Evolutionary conservation across 2,113 vertebrate genomes (phyloP).

Genomic region (Ramphastos sulfuratus): DNA sequence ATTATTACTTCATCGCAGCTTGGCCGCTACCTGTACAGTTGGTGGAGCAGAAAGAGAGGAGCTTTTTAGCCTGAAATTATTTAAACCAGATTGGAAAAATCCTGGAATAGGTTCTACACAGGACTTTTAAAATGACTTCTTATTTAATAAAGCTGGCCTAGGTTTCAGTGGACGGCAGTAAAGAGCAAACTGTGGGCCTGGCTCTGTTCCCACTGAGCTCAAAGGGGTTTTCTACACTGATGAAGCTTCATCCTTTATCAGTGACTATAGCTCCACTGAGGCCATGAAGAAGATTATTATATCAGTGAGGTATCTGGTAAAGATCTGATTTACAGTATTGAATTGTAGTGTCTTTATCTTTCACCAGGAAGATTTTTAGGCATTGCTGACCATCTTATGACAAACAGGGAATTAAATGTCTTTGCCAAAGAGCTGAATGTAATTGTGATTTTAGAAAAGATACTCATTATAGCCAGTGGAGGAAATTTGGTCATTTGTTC

Average conservation of each 20-base stretch:
- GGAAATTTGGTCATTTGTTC: constrained; percentile 60
- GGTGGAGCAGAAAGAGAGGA: background rate
- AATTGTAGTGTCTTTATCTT: background rate
- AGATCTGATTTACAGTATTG: background rate
- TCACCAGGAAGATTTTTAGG: background rate
- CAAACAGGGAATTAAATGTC: background rate
- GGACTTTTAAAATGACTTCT: background rate
- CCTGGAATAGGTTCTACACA: background rate
- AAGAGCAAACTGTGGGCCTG: background rate
- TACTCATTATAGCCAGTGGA: constrained; percentile 36
- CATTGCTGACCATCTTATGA: background rate
- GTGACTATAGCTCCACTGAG: background rate
- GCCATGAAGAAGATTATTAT: background rate
- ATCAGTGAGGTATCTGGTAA: background rate
- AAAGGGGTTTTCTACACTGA: background rate
- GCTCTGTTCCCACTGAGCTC: background rate
- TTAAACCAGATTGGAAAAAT: background rate
- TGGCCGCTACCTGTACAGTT: background rate
- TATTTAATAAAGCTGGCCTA: constrained; percentile 26
- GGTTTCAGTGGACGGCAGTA: background rate
- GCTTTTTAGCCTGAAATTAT: background rate
- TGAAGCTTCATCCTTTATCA: background rate
- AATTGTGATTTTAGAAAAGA: constrained; percentile 61
- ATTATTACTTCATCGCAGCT: background rate
- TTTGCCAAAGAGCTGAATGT: constrained; percentile 12